Percentiles rank a stretch among this genome's conserved stretches.
Evolutionary conservation across 2,888 invertebrate genomes (phyloP).

Genomic region (Drosophila acutilabella): DNA sequence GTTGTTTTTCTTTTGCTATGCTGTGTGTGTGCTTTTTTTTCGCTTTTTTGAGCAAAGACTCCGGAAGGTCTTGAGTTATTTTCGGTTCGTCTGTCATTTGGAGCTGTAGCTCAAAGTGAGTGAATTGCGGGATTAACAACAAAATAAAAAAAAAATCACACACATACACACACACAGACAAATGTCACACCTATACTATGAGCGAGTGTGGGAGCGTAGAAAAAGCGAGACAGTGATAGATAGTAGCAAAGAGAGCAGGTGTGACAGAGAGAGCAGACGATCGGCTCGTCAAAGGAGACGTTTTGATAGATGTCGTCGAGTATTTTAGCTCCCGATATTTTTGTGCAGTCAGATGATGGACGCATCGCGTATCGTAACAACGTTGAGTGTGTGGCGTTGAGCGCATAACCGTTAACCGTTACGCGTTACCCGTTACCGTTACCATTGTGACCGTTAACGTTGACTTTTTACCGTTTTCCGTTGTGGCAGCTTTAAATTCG

Average conservation of each 20-base stretch:
- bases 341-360: conserved; percentile 76
- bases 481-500: not conserved
- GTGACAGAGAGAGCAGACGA: conserved; percentile 6
- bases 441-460: conserved; percentile 20
- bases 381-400: conserved; percentile 25
- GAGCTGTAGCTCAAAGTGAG: conserved; percentile 46
- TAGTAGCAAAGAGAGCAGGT: not conserved
- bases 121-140: conserved; percentile 45
- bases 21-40: not conserved
- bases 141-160: conserved; percentile 16
- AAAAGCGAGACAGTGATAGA: conserved; percentile 5
- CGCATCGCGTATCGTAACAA: conserved; percentile 70
- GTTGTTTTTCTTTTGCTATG: not conserved
- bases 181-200: conserved; percentile 18
- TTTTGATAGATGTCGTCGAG: conserved; percentile 65
- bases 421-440: conserved; percentile 12
- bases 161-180: conserved; percentile 5
- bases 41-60: conserved; percentile 27
- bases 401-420: conserved; percentile 22
- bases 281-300: conserved; percentile 69
- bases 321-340: conserved; percentile 55
- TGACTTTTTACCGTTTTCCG: conserved; percentile 14
- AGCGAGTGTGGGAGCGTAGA: conserved; percentile 13
- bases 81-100: conserved; percentile 24
- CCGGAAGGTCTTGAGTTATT: conserved; percentile 40